Base-by-base conservation (phyloP, 2,797 vertebrate species). In the Paratrypauchen microcephalus region DNA sequence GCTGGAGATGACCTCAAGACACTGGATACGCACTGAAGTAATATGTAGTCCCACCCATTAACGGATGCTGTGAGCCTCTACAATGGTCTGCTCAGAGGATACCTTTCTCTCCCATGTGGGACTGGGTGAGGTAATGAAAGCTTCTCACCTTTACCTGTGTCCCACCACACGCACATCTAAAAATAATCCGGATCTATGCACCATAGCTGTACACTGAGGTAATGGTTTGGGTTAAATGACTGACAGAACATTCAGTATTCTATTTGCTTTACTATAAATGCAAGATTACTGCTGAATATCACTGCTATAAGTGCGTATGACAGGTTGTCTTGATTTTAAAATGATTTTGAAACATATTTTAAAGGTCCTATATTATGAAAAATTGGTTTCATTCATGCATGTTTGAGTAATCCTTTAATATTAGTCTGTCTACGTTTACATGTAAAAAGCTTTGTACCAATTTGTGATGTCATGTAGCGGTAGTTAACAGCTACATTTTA, bases 21-120 rank as follows among this genome's bases (percentile, higher is more conserved):
- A 87, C 55, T 63, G 39, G 76, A 86, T 79, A 76, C 26, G 12
- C 23, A 0, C 57, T 82, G 74, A 83, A 73, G 70, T 65, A 70
- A 83, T 72, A 32, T 45, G 50, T 32, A 41, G 65, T 56, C 67
- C 69, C 45, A 68, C 76, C 80, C 79, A 72, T 60, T 32, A 36
- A 71, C 13, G 32, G 47, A 69, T 64, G 68, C 3, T 73, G 47
- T 45, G 71, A 75, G 76, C 66, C 45, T 77, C 65, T 80, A 66
- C 59, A 68, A 71, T 5, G 13, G 18, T 63, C 32, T 23, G 30
- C 30, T 70, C 60, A 7, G 60, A 41, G 16, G 63, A 79, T 70
- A 66, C 21, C 5, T 75, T 71, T 69, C 50, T 28, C 39, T 74
- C 66, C 23, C 36, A 26, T 69, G 59, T 0, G 1, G 66, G 54